These are phyloP conservation scores for Tribolium freemani DNA, from an alignment of 2,888 invertebrate species.

Conservation along the genomic window DNA sequence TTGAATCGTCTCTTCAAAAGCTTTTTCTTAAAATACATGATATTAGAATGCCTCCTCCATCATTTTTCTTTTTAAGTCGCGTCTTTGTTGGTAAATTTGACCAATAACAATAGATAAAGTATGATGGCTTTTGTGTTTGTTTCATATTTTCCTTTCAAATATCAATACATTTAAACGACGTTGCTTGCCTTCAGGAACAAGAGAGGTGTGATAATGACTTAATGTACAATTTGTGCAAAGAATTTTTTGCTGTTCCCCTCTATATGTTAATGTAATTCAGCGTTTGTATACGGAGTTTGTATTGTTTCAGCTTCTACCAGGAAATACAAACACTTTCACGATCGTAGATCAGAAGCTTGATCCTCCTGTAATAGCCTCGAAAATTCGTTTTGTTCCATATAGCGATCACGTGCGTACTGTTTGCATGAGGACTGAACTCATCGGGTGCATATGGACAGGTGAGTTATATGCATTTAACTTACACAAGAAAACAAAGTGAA, in stretches of 20 bases:
- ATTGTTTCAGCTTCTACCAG: slow-evolving; percentile 79
- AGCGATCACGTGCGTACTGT: slow-evolving; percentile 83
- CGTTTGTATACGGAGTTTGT: slow-evolving; percentile 34
- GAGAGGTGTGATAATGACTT: not conserved
- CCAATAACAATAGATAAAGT: not conserved
- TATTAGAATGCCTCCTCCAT: not conserved
- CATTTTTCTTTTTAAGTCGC: not conserved
- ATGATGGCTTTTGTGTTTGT: not conserved
- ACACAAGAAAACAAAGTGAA: not conserved
- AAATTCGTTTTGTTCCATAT: slow-evolving; percentile 84
- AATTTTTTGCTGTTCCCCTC: not conserved
- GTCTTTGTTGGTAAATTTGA: not conserved
- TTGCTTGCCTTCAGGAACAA: too few species aligned
- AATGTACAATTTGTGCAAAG: not conserved
- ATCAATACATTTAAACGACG: not conserved
- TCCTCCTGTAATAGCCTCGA: slow-evolving; percentile 82
- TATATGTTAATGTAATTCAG: not conserved
- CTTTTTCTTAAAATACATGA: not conserved
- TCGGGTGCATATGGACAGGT: slow-evolving; percentile 86
- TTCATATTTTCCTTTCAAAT: not conserved
- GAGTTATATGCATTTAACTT: slow-evolving; percentile 54
- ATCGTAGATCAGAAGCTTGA: slow-evolving; percentile 81
- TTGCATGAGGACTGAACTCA: slow-evolving; percentile 85
- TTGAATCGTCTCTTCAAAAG: not conserved
- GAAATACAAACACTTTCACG: slow-evolving; percentile 85